These are phyloP conservation scores for Pungitius pungitius DNA, from an alignment of 2,113 vertebrate genomes.

Conservation along the genomic window DNA sequence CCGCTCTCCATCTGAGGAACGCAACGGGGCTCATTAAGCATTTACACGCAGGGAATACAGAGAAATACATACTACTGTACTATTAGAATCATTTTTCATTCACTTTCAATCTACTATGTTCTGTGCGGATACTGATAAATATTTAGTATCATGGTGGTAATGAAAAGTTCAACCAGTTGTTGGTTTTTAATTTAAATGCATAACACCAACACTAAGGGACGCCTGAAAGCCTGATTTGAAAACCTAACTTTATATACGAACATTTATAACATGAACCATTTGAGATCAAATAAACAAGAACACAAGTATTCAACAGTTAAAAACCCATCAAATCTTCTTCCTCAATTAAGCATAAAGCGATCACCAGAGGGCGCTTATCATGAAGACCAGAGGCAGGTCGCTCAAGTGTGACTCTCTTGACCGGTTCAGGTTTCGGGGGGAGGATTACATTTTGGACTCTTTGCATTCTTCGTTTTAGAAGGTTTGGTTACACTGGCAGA, in stretches of 20 bases:
- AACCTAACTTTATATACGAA: not conserved
- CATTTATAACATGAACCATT: not conserved
- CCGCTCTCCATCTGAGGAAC: constrained; percentile 84
- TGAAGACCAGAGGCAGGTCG: no score
- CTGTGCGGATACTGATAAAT: not conserved
- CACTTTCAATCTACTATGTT: no score
- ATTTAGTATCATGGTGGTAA: not conserved
- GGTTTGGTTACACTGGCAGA: not conserved
- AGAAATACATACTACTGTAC: no score
- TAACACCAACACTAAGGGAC: not conserved
- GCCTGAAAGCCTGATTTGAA: not conserved
- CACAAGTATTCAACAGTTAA: not conserved
- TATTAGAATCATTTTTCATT: no score
- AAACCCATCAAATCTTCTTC: not conserved
- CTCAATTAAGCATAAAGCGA: not conserved
- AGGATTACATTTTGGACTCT: not conserved
- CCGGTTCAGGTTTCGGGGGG: no score
- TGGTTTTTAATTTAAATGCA: not conserved
- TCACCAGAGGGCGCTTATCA: not conserved
- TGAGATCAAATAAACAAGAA: not conserved
- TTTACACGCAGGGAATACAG: no score
- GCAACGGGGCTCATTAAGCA: not conserved
- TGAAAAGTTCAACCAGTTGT: no score
- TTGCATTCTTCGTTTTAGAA: not conserved
- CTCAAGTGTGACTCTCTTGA: no score